Conservation (phyloP, 1,140 invertebrate genomes). For the Penaeus vannamei region DNA sequence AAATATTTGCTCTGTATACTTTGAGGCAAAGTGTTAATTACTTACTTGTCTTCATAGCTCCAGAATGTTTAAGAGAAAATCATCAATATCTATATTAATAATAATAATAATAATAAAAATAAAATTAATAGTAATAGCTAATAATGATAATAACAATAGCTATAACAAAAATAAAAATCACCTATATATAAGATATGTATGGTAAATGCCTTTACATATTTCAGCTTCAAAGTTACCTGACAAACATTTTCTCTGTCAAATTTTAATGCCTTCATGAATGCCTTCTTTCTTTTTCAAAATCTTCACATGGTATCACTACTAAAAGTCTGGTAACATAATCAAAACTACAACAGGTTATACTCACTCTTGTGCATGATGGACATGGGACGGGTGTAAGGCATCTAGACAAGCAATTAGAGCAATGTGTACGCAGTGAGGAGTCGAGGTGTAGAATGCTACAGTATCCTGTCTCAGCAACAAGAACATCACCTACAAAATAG, state of each 20-base stretch:
- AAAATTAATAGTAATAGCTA: background rate
- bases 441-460: constrained; percentile 72
- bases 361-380: constrained; percentile 66
- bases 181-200: too few species aligned
- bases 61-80: background rate
- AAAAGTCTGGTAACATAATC: too few species aligned
- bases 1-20: background rate
- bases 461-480: constrained; percentile 74
- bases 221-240: too few species aligned
- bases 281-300: too few species aligned
- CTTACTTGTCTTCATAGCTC: background rate
- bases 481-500: constrained; percentile 70
- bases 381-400: constrained; percentile 69
- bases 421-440: constrained; percentile 71
- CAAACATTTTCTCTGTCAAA: too few species aligned
- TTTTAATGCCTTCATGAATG: too few species aligned
- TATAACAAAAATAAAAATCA: too few species aligned
- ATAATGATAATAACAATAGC: too few species aligned
- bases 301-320: too few species aligned
- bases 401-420: constrained; percentile 73
- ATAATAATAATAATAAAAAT: constrained; percentile 54
- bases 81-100: background rate
- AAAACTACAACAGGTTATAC: background rate
- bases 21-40: background rate
- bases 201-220: too few species aligned